Percentiles rank a stretch among this genome's conserved stretches.
Conservation (phyloP, 2,888 invertebrate species). For the Tenthredo mesomela region DNA sequence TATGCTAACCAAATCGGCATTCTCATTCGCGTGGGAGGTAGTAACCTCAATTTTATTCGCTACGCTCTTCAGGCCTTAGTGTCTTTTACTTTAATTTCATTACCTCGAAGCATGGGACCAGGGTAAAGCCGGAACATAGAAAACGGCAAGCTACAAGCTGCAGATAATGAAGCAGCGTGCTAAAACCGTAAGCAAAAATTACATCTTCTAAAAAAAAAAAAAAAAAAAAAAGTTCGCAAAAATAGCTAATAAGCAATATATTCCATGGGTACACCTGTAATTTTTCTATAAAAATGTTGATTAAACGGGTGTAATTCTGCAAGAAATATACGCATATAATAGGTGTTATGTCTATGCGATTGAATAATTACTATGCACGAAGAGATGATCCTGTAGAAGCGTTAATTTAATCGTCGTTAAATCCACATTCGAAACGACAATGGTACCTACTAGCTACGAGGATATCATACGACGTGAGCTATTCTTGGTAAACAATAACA, state of each 20-base stretch:
- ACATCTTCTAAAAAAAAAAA: neutral
- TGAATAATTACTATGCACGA: neutral
- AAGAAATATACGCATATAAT: no score
- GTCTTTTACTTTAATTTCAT: conserved; percentile 46
- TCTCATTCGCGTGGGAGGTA: neutral
- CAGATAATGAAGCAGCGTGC: neutral
- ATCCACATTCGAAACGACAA: neutral
- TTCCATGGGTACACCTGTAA: neutral
- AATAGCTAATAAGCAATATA: neutral
- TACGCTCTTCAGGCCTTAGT: conserved; percentile 23
- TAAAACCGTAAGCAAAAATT: neutral
- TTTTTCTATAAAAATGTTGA: neutral
- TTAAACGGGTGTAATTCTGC: neutral
- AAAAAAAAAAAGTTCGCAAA: neutral
- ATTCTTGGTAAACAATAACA: conserved; percentile 11
- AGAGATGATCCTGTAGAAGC: neutral
- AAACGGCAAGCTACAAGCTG: conserved; percentile 10
- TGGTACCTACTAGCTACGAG: no score
- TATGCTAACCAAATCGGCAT: conserved; percentile 44
- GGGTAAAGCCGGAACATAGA: neutral
- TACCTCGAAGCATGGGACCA: neutral
- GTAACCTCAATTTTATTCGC: conserved; percentile 24
- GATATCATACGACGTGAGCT: neutral
- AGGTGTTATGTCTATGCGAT: neutral
- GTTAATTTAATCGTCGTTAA: neutral